phyloP scores from a whole-genome alignment of 2,113 vertebrate genomes.

The Rissa tridactyla region DNA sequence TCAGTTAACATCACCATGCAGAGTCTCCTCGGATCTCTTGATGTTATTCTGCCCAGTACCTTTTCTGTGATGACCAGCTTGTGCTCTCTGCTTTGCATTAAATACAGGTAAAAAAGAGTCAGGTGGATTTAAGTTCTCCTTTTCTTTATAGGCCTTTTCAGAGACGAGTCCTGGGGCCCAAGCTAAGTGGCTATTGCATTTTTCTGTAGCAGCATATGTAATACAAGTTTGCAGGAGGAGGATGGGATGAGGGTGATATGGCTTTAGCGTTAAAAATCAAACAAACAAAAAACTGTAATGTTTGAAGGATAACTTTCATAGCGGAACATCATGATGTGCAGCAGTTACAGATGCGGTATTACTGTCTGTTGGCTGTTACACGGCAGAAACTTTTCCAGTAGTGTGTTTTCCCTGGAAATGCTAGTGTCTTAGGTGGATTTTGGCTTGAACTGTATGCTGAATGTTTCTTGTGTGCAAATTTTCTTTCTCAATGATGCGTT shows the following conservation, averaged over 20 bases:
- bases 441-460: constrained; percentile 4
- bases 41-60: constrained; percentile 71
- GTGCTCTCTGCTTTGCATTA: constrained; percentile 87
- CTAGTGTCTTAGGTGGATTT: background rate
- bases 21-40: constrained; percentile 69
- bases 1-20: constrained; percentile 74
- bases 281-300: background rate
- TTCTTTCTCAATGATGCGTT: constrained; percentile 9
- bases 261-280: background rate
- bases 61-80: constrained; percentile 85
- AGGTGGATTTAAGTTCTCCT: constrained; percentile 29
- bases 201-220: constrained; percentile 17
- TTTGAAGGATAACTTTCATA: background rate
- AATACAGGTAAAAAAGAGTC: constrained; percentile 81
- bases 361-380: background rate
- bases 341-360: background rate
- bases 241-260: background rate
- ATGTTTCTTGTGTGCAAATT: background rate
- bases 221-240: constrained; percentile 16
- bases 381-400: background rate
- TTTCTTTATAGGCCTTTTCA: constrained; percentile 26
- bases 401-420: constrained; percentile 10
- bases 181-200: background rate
- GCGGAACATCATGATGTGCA: background rate
- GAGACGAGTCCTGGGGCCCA: constrained; percentile 33